phyloP scores from a whole-genome alignment of 35 echinoderm and acorn worm genomes.

The Heliocidaris tuberculata region DNA sequence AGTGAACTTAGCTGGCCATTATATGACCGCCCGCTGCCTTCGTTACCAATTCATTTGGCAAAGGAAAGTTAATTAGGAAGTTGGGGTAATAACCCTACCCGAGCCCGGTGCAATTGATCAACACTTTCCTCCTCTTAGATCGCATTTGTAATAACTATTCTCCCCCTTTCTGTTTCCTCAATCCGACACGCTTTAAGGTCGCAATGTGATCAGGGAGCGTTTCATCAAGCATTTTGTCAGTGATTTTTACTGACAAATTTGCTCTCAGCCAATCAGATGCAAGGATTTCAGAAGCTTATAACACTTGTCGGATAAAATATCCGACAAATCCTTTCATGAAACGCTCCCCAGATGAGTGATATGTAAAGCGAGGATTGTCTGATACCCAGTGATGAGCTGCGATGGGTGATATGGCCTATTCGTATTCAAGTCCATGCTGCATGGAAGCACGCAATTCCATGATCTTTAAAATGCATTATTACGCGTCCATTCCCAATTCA shows the following conservation, averaged over 20 bases:
- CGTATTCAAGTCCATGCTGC: no score
- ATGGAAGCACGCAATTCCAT: no score
- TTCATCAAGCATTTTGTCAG: no score
- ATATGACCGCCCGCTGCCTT: conserved; percentile 5
- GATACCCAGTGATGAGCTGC: neutral
- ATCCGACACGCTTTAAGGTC: neutral
- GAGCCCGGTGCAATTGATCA: conserved; percentile 32
- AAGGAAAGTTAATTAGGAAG: conserved; percentile 51
- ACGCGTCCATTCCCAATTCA: no score
- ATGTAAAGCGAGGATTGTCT: neutral
- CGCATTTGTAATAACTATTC: neutral
- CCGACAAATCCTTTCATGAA: no score
- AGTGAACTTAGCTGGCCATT: neutral
- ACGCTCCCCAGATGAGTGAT: conserved; percentile 3
- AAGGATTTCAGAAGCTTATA: no score
- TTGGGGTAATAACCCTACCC: conserved; percentile 23
- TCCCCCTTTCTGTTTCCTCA: neutral
- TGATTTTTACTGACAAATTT: no score
- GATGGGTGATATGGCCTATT: neutral
- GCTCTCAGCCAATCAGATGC: no score
- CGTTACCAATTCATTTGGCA: conserved; percentile 30
- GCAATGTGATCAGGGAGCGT: neutral
- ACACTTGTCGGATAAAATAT: no score
- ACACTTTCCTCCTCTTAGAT: neutral
- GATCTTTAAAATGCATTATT: no score